Evolutionary conservation across 35 echinoderm and acorn worm genomes (phyloP).

Genomic region (Heliocidaris erythrogramma): DNA sequence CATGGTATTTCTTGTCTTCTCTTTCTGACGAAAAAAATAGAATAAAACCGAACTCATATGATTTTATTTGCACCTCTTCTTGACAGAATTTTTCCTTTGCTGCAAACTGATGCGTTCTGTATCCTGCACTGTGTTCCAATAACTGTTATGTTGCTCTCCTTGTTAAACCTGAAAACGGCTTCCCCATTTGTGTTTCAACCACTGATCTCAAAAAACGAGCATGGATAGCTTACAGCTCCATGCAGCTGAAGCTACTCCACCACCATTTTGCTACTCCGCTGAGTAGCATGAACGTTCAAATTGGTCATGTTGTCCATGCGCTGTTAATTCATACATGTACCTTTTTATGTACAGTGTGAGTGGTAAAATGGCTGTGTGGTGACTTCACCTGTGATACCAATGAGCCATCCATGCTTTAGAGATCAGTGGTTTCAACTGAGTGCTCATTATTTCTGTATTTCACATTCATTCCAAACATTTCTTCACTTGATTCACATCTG

Average conservation of each 20-base stretch:
- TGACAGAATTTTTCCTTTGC: not conserved
- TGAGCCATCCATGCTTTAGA: not conserved
- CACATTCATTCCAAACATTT: not conserved
- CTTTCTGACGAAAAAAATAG: not conserved
- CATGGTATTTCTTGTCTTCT: conserved; percentile 61
- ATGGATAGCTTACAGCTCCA: not conserved
- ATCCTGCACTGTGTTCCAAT: conserved; percentile 8
- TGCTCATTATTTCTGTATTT: not conserved
- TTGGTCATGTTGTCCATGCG: not conserved
- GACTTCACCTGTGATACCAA: not conserved
- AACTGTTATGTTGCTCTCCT: conserved; percentile 16
- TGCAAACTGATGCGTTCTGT: conserved; percentile 10
- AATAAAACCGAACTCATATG: not conserved
- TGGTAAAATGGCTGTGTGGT: not conserved
- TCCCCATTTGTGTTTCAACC: not conserved
- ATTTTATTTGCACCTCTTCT: conserved; percentile 21
- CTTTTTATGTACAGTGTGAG: not conserved
- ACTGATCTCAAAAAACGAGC: not conserved
- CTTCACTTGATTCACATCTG: not conserved
- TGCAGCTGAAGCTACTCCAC: not conserved
- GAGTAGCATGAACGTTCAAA: not conserved
- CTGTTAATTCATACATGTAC: not conserved
- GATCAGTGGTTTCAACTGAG: not conserved
- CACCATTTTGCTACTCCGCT: not conserved
- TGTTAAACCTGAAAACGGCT: not conserved